Conservation (phyloP, 2,797 vertebrate genomes). For the Coregonus suidteri region DNA sequence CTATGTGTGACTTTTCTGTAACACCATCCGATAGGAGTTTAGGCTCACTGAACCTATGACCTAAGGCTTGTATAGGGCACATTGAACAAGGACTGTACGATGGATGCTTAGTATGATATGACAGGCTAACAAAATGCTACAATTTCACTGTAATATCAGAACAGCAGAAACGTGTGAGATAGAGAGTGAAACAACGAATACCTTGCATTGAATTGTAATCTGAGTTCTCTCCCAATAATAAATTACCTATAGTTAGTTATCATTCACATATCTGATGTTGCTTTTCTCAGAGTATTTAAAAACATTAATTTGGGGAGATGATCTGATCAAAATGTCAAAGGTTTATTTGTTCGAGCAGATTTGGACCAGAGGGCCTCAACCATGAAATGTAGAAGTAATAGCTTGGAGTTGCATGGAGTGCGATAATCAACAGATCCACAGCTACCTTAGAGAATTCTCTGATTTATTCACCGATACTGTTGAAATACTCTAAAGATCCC, state of each 20-base stretch:
- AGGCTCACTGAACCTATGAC: conserved; percentile 39
- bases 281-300: too few relatives aligned
- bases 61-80: conserved; percentile 11
- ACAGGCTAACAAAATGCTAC: background rate
- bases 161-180: too few relatives aligned
- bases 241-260: background rate
- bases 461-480: conserved; percentile 26
- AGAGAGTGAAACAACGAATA: too few relatives aligned
- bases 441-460: conserved; percentile 10
- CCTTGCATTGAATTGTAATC: too few relatives aligned
- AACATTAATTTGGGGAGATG: conserved; percentile 14
- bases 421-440: conserved; percentile 16
- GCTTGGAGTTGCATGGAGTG: background rate
- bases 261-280: background rate
- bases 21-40: conserved; percentile 39
- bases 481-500: conserved; percentile 14
- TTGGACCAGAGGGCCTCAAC: conserved; percentile 26
- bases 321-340: conserved; percentile 17
- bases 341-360: conserved; percentile 36
- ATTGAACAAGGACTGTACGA: conserved; percentile 12
- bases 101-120: conserved; percentile 20
- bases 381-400: conserved; percentile 28
- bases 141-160: background rate
- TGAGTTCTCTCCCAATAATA: too few relatives aligned
- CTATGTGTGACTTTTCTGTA: conserved; percentile 8